A percentile compares a stretch with the other conserved stretches of the same genome.
Evolutionary conservation across 2,113 vertebrate species (phyloP).

Genomic region (Tricholaema leucomelas): DNA sequence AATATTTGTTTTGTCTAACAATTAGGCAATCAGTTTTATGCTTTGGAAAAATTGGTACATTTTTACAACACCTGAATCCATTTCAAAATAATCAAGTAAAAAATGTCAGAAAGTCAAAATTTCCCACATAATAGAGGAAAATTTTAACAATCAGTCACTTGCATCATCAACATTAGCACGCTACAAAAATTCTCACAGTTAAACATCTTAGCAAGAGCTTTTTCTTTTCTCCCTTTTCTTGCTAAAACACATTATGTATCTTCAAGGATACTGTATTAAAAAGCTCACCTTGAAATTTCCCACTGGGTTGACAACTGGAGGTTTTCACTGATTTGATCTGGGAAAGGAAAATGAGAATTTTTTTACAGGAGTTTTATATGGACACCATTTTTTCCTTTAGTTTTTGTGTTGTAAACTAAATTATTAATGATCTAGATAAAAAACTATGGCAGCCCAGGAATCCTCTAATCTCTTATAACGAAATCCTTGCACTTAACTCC

Average conservation of each 20-base stretch:
- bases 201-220: neutral
- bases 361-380: neutral
- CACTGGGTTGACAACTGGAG: neutral
- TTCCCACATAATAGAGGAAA: neutral
- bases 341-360: neutral
- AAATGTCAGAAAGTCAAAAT: neutral
- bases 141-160: neutral
- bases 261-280: neutral
- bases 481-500: neutral
- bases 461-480: neutral
- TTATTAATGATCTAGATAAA: neutral
- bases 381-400: neutral
- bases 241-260: neutral
- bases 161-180: neutral
- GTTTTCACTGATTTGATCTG: neutral
- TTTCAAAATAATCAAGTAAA: neutral
- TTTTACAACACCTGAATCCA: slow-evolving; percentile 41
- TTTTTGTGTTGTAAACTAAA: neutral
- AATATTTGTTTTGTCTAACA: slow-evolving; percentile 1
- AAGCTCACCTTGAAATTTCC: neutral
- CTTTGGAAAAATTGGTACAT: neutral
- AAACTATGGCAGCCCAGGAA: neutral
- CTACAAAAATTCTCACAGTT: neutral
- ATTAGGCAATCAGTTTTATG: neutral
- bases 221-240: neutral